Percentiles rank a stretch among this genome's conserved stretches.
These are phyloP conservation scores for Proterorhinus semilunaris DNA, from an alignment of 2,113 vertebrate genomes.

Conservation along the genomic window DNA sequence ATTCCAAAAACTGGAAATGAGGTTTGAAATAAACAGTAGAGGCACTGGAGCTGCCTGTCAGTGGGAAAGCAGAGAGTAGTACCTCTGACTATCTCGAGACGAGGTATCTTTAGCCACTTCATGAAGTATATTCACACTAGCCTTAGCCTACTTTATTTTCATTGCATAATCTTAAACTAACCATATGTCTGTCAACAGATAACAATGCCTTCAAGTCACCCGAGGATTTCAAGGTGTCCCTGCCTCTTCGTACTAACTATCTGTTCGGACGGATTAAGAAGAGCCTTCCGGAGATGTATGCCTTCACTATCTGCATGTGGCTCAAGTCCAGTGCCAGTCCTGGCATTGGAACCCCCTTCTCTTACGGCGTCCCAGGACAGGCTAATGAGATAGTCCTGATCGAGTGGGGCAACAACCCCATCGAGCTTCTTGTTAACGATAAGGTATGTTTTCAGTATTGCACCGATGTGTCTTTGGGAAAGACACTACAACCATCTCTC, in stretches of 20 bases:
- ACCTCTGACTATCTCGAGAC: background rate
- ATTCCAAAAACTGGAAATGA: background rate
- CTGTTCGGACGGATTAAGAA: slow-evolving; percentile 95
- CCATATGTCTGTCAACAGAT: slow-evolving; percentile 68
- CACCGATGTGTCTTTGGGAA: background rate
- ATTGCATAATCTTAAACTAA: background rate
- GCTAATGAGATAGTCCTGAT: slow-evolving; percentile 98
- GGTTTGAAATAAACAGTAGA: background rate
- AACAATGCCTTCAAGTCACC: slow-evolving; percentile 94
- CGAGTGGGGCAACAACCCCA: slow-evolving; percentile 97
- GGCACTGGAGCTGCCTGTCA: background rate
- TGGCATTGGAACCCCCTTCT: slow-evolving; percentile 95
- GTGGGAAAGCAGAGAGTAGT: background rate
- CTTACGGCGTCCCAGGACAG: slow-evolving; percentile 92
- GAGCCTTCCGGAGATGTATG: slow-evolving; percentile 93
- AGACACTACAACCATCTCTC: too few species aligned
- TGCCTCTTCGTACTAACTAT: slow-evolving; percentile 95
- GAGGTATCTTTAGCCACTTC: background rate
- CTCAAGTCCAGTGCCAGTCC: slow-evolving; percentile 91
- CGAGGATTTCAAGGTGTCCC: slow-evolving; percentile 94
- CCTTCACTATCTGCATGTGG: slow-evolving; percentile 98
- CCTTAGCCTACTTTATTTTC: background rate
- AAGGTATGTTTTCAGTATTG: slow-evolving; percentile 78
- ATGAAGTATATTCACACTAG: background rate
- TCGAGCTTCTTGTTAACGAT: slow-evolving; percentile 95